These are phyloP conservation scores for Lanius ludovicianus DNA, from an alignment of 2,113 vertebrate genomes.

Conservation along the genomic window DNA sequence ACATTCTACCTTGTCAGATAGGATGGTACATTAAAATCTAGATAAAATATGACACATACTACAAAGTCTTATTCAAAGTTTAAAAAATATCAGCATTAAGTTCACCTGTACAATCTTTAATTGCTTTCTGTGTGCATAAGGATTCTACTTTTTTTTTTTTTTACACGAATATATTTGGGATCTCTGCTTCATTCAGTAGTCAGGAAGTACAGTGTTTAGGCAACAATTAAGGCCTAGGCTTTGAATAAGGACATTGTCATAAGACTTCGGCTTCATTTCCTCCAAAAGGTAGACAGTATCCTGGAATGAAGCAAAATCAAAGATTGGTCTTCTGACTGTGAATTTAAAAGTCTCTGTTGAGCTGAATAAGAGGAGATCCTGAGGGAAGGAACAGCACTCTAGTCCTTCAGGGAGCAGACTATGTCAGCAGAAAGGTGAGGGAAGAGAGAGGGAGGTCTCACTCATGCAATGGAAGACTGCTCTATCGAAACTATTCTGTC, in stretches of 20 bases:
- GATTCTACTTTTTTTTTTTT: not conserved
- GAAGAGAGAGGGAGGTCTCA: not conserved
- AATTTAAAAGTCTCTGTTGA: not conserved
- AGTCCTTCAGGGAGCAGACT: not conserved
- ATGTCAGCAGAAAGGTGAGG: not conserved
- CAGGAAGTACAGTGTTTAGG: not conserved
- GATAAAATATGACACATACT: not conserved
- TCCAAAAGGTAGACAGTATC: not conserved
- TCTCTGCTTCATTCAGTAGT: not conserved
- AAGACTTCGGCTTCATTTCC: not conserved
- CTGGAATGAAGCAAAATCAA: not conserved
- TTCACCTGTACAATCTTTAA: not conserved
- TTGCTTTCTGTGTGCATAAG: not conserved
- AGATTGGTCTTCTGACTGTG: not conserved
- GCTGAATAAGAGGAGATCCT: not conserved
- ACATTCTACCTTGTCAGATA: not conserved
- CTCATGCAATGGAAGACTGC: conserved; percentile 5
- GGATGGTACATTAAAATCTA: not conserved
- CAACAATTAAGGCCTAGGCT: not conserved
- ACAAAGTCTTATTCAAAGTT: not conserved
- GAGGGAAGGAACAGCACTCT: not conserved
- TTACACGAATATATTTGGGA: not conserved
- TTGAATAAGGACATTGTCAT: not conserved
- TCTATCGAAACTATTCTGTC: not conserved
- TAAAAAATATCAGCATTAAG: not conserved